Evolutionary conservation across 2,113 vertebrate species (phyloP), one percentile per base, ranked within the genome.

Genomic region (Sardina pilchardus): DNA sequence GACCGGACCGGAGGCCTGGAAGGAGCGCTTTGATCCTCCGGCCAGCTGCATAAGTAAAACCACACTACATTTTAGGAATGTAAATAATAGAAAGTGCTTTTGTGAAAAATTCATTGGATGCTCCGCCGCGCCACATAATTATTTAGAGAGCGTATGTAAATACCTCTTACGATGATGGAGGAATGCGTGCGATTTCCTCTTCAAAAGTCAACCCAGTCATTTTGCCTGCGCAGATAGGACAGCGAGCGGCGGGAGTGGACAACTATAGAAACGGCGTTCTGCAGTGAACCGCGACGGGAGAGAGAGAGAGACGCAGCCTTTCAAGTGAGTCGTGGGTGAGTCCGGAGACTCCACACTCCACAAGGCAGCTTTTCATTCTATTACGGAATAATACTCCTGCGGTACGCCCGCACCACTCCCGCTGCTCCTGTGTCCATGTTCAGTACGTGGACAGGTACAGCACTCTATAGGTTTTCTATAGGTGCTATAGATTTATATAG

Each of bases 61-160:
- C 93, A 83, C 90, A 92, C 93, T 90, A 91, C 91, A 91, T 93
- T 94, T 94, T 89, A 92, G 92, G 93, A 93, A 94, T 92, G 92
- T 93, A 95, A 95, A 95, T 92, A 94, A 91, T 90, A 94, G 87
- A 93, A 94, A 90, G 90, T 86, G 82, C 90, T 92, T 94, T 94
- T 92, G 92, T 94, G 89, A 93, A 92, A 91, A 94, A 90, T 90
- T 88, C 90, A 93, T 90, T 89, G 92, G 90, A 92, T 92, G 93
- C 86, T 94, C 87, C 92, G 84, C 78, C 85, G 78, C 88, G 91
- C 93, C 93, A 86, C 93, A 92, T 91, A 92, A 93, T 95, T 91
- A 95, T 94, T 95, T 92, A 92, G 90, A 91, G 90, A 92, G 92
- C 90, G 84, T 90, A 91, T 94, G 94, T 94, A 94, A 94, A 95